Conservation (phyloP, 2,888 invertebrate genomes). For the Folsomia candida region DNA sequence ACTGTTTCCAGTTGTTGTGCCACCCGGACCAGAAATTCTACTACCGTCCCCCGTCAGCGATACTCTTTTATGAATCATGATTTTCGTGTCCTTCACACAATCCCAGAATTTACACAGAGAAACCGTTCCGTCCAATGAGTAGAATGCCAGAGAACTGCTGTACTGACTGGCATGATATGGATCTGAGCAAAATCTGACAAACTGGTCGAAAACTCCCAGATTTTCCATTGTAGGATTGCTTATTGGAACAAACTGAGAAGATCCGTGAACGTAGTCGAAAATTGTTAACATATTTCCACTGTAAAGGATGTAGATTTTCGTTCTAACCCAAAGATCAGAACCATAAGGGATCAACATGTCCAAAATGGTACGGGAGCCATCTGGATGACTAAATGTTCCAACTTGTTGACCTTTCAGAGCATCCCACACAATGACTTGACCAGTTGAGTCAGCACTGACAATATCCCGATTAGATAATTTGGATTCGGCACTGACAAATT, state of each 20-base stretch:
- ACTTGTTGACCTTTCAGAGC: constrained; percentile 36
- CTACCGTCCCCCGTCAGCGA: constrained; percentile 22
- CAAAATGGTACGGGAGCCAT: constrained; percentile 35
- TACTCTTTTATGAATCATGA: constrained; percentile 7
- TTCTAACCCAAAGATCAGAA: constrained; percentile 40
- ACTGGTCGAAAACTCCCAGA: constrained; percentile 1
- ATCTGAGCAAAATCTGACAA: constrained; percentile 42
- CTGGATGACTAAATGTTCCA: constrained; percentile 41
- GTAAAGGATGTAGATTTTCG: constrained; percentile 45
- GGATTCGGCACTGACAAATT: constrained; percentile 29
- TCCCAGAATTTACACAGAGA: constrained; percentile 34
- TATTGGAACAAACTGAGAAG: constrained; percentile 45
- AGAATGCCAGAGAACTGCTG: constrained; percentile 35
- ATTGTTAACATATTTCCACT: constrained; percentile 43
- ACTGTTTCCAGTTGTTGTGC: constrained; percentile 8
- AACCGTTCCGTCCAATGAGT: constrained; percentile 23
- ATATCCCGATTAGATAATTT: constrained; percentile 38
- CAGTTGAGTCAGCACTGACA: constrained; percentile 37
- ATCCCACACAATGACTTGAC: constrained; percentile 42
- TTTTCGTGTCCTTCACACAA: constrained; percentile 16
- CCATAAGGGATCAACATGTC: constrained; percentile 42
- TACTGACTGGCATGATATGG: constrained; percentile 28
- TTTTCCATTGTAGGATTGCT: neutral
- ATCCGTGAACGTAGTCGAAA: constrained; percentile 38
- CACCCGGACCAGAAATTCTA: constrained; percentile 13